Base-by-base conservation (phyloP, 2,888 invertebrate genomes). In the Spilarctia lutea region DNA sequence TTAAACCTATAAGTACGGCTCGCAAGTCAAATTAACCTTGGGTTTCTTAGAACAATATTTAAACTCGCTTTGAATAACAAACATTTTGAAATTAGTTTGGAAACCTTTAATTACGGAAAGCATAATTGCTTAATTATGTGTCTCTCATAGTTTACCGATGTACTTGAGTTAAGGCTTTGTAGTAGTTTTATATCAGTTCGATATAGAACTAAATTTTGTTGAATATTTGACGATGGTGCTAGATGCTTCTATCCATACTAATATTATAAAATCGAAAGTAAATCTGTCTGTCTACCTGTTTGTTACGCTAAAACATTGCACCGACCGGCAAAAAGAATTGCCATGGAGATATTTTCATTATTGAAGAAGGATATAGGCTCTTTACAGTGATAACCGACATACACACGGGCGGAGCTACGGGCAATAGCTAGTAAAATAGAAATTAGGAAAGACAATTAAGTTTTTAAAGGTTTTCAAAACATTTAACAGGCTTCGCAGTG, bases 21-120 rank as follows among this genome's bases (percentile, higher is more conserved):
- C 3, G 27, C 27, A 60, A 27, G 60, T 60, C 27, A 60, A 60
- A 60, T 60, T n/a, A 60, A 30, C 63, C 63, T 63, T 63, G 30
- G 18, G 30, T 30, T 63, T 63, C 63, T 30, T 63, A 30, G 30
- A 63, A 63, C 60, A n/a, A 39, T 27, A n/a, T 68, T 68, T 18
- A 68, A 68, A 68, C 67, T 66, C 18, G 63, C 27, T 30, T 30
- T 63, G 63, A 63, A 63, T 63, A 63, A 63, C 30, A 63, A 63
- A 63, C 18, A 33, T 69, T 35, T 56, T 69, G n/a, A 63, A 63
- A 42, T 63, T 63, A 30, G 68, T 68, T 63, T 70, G 33, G 18
- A 70, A 42, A n/a, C 63, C 8, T 63, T 30, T 63, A 63, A 70
- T 70, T 70, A 60, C 60, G 52, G 60, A 70, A 56, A n/a, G 18